A percentile compares a stretch with the other conserved stretches of the same genome.
Evolutionary conservation across 2,888 invertebrate genomes (phyloP).

Genomic region (Homarus gammarus): DNA sequence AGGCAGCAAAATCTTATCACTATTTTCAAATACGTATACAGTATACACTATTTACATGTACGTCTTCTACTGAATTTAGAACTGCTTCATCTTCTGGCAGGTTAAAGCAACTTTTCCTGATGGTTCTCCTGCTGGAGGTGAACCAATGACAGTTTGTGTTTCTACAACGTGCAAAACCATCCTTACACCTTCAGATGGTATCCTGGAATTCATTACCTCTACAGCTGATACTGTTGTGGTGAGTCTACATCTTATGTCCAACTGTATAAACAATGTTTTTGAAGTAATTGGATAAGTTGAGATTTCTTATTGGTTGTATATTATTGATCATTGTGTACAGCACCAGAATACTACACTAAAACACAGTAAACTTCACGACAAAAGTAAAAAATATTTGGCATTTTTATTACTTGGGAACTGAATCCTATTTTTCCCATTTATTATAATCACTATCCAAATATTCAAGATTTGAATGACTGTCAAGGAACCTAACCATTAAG

Average conservation of each 20-base stretch:
- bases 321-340: background rate
- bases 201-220: constrained; percentile 44
- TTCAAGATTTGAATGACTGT: too few species aligned
- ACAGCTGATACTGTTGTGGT: background rate
- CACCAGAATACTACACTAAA: background rate
- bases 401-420: too few species aligned
- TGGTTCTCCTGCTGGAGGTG: constrained; percentile 48
- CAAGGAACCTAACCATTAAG: too few species aligned
- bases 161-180: constrained; percentile 45
- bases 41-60: too few species aligned
- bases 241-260: background rate
- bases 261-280: too few species aligned
- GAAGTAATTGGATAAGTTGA: background rate
- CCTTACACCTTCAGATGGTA: constrained; percentile 46
- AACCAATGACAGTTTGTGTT: constrained; percentile 48
- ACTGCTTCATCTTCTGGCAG: constrained; percentile 35
- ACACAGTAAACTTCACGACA: background rate
- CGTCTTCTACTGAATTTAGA: background rate
- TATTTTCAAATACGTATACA: too few species aligned
- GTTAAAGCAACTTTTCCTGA: constrained; percentile 53
- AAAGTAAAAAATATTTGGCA: background rate
- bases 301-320: background rate
- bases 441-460: too few species aligned
- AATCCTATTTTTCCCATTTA: too few species aligned
- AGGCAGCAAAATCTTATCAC: too few species aligned